phyloP scores from a whole-genome alignment of 2,797 vertebrate genomes.

The Leptoclinus maculatus region DNA sequence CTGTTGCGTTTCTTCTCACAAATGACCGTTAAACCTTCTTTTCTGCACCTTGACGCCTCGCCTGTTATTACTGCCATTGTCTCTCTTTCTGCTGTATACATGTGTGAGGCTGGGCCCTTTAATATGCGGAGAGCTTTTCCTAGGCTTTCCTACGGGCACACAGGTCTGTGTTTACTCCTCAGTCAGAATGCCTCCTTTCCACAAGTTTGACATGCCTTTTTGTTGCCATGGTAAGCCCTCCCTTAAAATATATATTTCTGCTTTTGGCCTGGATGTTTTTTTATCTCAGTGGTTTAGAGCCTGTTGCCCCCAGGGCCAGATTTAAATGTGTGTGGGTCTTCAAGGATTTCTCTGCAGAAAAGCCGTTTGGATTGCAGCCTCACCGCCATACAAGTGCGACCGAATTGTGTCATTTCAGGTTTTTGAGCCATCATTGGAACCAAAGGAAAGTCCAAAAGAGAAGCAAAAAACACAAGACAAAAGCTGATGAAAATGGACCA shows the following conservation, averaged over 20 bases:
- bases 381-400: constrained; percentile 86
- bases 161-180: constrained; percentile 81
- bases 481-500: constrained; percentile 87
- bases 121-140: constrained; percentile 82
- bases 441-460: constrained; percentile 88
- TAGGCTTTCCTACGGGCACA: constrained; percentile 81
- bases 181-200: constrained; percentile 82
- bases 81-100: constrained; percentile 79
- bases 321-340: constrained; percentile 91
- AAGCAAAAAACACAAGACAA: constrained; percentile 87
- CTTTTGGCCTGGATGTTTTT: constrained; percentile 85
- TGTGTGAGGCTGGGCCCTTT: constrained; percentile 78
- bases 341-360: constrained; percentile 87
- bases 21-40: constrained; percentile 85
- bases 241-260: constrained; percentile 86
- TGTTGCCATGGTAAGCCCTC: constrained; percentile 86
- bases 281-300: constrained; percentile 86
- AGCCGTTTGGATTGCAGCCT: constrained; percentile 86
- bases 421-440: constrained; percentile 85
- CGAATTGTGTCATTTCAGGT: constrained; percentile 90
- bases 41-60: constrained; percentile 83
- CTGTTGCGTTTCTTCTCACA: constrained; percentile 75
- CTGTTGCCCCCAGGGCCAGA: constrained; percentile 88
- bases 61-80: constrained; percentile 85
- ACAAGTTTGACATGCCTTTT: constrained; percentile 86